phyloP scores from a whole-genome alignment of 2,888 invertebrate species.

The Cryptosula pallasiana region DNA sequence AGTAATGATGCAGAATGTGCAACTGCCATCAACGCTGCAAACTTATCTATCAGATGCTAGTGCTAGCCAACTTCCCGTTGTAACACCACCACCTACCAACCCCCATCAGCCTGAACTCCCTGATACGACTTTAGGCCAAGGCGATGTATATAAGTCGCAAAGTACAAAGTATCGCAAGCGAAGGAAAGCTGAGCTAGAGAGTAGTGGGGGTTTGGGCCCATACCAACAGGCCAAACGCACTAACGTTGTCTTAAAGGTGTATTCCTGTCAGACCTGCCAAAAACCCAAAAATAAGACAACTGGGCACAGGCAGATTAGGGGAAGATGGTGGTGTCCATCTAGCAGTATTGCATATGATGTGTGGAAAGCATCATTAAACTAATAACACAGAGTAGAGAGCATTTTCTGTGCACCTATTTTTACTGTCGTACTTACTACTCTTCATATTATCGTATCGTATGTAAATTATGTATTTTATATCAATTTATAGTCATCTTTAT shows the following conservation, averaged over 20 bases:
- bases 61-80: too few species aligned
- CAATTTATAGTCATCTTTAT: too few species aligned
- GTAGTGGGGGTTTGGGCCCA: neutral
- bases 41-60: too few species aligned
- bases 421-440: neutral
- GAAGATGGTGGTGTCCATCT: neutral
- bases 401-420: too few species aligned
- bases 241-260: neutral
- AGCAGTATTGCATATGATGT: neutral
- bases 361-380: too few species aligned
- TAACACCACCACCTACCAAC: too few species aligned
- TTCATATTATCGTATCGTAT: neutral
- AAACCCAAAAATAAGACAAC: neutral
- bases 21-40: neutral
- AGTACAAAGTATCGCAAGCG: neutral
- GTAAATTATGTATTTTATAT: neutral
- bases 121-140: neutral
- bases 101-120: too few species aligned
- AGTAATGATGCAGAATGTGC: neutral
- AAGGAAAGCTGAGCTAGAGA: neutral
- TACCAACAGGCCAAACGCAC: neutral
- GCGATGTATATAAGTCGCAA: neutral
- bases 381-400: too few species aligned
- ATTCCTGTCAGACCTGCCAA: neutral
- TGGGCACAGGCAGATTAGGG: neutral